phyloP scores from a whole-genome alignment of 2,797 vertebrate genomes.

The Sebastes nivosus region DNA sequence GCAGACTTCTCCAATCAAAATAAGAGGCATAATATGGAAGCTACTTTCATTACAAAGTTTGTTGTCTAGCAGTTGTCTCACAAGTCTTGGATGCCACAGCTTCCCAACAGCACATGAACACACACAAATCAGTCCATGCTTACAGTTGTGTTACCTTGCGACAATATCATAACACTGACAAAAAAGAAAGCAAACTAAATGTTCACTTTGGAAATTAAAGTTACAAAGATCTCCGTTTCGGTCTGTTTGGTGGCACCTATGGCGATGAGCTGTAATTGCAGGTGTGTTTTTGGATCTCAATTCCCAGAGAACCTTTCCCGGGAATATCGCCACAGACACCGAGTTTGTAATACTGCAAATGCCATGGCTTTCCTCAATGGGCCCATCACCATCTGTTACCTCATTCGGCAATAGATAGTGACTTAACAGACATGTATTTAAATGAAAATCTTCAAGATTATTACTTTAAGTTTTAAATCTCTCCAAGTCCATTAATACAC shows the following conservation, averaged over 20 bases:
- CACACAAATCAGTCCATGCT: neutral
- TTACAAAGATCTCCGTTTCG: neutral
- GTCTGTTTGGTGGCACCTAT: neutral
- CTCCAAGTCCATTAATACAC: neutral
- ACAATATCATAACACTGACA: neutral
- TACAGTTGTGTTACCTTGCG: neutral
- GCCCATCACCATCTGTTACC: neutral
- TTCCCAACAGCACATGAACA: neutral
- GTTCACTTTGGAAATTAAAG: neutral
- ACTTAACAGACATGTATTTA: neutral
- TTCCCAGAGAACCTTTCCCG: neutral
- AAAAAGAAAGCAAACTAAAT: neutral
- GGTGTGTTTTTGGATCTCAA: neutral
- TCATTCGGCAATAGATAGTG: neutral
- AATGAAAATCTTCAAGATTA: neutral
- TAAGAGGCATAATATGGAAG: slow-evolving; percentile 8
- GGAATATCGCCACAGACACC: neutral
- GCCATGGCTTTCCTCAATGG: neutral
- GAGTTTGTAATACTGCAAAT: neutral
- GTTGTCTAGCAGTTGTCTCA: slow-evolving; percentile 13
- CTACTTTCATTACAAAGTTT: slow-evolving; percentile 1
- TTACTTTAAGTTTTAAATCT: neutral
- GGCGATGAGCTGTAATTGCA: too few species aligned
- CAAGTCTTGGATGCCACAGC: neutral
- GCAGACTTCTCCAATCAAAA: slow-evolving; percentile 32